Evolutionary conservation across 2,113 vertebrate species (phyloP), one percentile per base, ranked within the genome.

Genomic region (Brachionichthys hirsutus): DNA sequence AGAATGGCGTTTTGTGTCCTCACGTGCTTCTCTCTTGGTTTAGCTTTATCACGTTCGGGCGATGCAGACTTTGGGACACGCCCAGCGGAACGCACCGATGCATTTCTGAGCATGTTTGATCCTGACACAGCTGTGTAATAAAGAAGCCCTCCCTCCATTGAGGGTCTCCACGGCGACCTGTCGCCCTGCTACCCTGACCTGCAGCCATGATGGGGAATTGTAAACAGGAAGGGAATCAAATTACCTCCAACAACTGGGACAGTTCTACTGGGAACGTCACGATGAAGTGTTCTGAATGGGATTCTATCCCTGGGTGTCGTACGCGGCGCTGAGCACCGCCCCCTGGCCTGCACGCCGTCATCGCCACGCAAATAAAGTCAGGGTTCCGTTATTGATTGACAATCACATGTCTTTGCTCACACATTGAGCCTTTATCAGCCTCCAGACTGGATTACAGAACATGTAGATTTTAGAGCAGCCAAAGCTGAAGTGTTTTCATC

Each of bases 31-130:
- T 86, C 65, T 88, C 90, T 75, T 76, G 77, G 76, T 77, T 52
- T 87, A 84, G 89, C 89, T 89, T 76, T 77, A 89, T 88, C 81
- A n/a, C n/a, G n/a, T n/a, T n/a, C n/a, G n/a, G n/a, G n/a, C n/a
- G n/a, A n/a, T n/a, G n/a, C n/a, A n/a, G n/a, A n/a, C n/a, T n/a
- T n/a, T n/a, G n/a, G n/a, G n/a, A n/a, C n/a, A n/a, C n/a, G n/a
- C n/a, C n/a, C n/a, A n/a, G n/a, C n/a, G n/a, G n/a, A n/a, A n/a
- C n/a, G n/a, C n/a, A n/a, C n/a, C 34, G 17, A 2, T 51, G 44
- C 49, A 11, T 12, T 14, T 49, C 24, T 3, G 2, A 54, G 22
- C 16, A 12, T 16, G 20, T 22, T 69, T 59, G 10, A 56, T 24
- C 67, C 19, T 61, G 44, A 78, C 44, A 12, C 68, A 63, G n/a